phyloP scores from a whole-genome alignment of 2,888 invertebrate genomes.

The Trachelus stipa region DNA sequence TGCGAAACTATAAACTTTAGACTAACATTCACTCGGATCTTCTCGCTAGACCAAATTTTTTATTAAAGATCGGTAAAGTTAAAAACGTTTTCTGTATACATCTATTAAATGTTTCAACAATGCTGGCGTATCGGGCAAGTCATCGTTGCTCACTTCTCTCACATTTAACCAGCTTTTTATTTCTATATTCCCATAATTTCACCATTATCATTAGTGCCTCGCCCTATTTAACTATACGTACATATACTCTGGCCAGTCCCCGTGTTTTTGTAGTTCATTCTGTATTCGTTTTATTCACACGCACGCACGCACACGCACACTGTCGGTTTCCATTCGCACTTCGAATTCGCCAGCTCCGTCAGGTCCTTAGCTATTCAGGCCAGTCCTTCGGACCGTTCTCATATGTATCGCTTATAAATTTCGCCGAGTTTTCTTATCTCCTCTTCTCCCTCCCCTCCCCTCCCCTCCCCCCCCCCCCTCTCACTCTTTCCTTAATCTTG shows the following conservation, averaged over 20 bases:
- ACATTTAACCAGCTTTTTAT: not conserved
- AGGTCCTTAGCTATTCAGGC: too few species aligned
- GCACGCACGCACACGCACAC: not conserved
- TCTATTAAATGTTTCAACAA: constrained; percentile 57
- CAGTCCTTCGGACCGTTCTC: too few species aligned
- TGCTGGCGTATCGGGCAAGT: constrained; percentile 49
- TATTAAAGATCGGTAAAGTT: constrained; percentile 36
- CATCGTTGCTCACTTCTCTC: constrained; percentile 43
- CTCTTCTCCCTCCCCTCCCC: not conserved
- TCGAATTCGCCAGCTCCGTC: too few species aligned
- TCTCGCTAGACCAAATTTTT: constrained; percentile 27
- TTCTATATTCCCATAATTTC: not conserved
- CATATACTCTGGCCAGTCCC: too few species aligned
- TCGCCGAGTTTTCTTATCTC: not conserved
- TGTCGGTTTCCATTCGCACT: too few species aligned
- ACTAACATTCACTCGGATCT: constrained; percentile 32
- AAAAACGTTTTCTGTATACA: constrained; percentile 52
- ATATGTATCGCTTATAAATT: too few species aligned
- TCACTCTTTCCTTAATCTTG: too few species aligned
- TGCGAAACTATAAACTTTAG: too few species aligned
- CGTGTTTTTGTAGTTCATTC: too few species aligned
- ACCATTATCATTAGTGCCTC: constrained; percentile 5
- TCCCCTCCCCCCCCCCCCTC: too few species aligned
- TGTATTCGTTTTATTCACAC: constrained; percentile 5
- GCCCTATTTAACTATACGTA: not conserved